Conservation (phyloP, 2,113 vertebrate genomes). For the Tetrax tetrax region DNA sequence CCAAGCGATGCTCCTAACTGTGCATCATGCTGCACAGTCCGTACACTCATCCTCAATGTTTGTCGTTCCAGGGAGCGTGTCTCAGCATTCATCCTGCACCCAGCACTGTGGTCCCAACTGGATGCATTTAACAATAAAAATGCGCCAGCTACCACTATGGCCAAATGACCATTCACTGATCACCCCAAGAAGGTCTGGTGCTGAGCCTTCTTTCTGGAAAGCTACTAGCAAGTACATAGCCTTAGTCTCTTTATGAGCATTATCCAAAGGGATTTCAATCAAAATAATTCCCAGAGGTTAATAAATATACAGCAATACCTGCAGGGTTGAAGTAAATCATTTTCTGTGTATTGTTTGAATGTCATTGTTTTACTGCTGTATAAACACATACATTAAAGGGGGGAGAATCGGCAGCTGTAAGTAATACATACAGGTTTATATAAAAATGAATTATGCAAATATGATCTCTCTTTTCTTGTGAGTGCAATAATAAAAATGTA, state of each 20-base stretch:
- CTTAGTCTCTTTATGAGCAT: background rate
- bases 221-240: background rate
- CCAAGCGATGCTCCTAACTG: fast-evolving
- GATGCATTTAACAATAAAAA: background rate
- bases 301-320: conserved; percentile 56
- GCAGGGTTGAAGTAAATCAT: conserved; percentile 41
- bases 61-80: fast-evolving
- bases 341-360: conserved; percentile 8
- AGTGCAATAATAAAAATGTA: conserved; percentile 65
- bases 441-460: conserved; percentile 69
- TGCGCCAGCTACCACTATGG: background rate
- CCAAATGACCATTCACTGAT: background rate
- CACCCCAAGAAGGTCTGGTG: background rate
- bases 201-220: background rate
- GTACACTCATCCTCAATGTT: fast-evolving
- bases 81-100: background rate
- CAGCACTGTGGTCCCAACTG: fast-evolving
- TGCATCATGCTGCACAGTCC: fast-evolving
- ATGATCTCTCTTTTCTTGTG: conserved; percentile 43
- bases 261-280: conserved; percentile 30
- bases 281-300: conserved; percentile 46
- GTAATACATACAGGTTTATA: conserved; percentile 33
- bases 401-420: conserved; percentile 11
- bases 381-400: conserved; percentile 47
- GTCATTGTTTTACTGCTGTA: conserved; percentile 60